phyloP scores from a whole-genome alignment of 2,113 vertebrate genomes.

The Morone saxatilis region DNA sequence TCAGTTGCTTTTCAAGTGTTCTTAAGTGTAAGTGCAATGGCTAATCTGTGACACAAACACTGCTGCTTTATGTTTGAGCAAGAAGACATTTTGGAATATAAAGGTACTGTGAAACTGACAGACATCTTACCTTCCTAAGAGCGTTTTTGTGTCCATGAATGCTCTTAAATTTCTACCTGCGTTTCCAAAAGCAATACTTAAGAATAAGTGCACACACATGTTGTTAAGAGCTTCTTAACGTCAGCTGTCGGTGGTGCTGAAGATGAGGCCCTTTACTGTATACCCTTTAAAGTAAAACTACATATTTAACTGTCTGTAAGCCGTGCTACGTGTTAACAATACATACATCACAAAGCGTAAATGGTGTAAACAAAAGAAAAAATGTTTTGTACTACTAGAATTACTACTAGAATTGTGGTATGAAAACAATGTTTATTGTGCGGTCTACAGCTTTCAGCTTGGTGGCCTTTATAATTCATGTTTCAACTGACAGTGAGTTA shows the following conservation, averaged over 20 bases:
- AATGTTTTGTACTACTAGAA: too few relatives aligned
- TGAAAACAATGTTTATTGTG: neutral
- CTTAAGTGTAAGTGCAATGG: neutral
- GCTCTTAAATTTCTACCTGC: neutral
- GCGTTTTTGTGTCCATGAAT: neutral
- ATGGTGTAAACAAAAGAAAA: neutral
- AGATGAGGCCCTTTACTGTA: neutral
- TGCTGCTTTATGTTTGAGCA: neutral
- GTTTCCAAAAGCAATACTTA: neutral
- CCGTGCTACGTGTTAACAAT: neutral
- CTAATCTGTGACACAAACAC: neutral
- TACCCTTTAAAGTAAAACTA: neutral
- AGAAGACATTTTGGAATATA: neutral
- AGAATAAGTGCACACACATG: neutral
- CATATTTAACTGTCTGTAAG: neutral
- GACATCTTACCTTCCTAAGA: neutral
- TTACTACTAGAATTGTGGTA: too few relatives aligned
- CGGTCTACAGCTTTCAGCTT: neutral
- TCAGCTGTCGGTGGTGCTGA: neutral
- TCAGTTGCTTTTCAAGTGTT: neutral
- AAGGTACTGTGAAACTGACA: neutral
- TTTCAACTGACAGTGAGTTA: neutral
- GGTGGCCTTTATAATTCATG: neutral
- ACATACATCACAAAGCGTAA: neutral
- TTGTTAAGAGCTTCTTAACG: neutral